Evolutionary conservation across 1,140 invertebrate genomes (phyloP).

Genomic region (Andricus grossulariae): DNA sequence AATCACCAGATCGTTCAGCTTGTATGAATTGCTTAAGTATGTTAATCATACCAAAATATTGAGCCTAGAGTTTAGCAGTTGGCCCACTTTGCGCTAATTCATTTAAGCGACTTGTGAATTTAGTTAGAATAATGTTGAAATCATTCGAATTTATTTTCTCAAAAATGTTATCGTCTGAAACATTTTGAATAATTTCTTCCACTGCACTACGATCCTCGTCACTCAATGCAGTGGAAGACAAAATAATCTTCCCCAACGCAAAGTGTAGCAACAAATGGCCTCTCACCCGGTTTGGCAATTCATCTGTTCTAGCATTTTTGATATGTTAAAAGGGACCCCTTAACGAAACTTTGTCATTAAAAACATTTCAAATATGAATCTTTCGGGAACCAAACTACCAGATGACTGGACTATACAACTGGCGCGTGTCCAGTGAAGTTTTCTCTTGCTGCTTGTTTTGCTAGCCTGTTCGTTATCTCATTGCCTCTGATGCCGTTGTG

Average conservation of each 20-base stretch:
- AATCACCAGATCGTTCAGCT: conserved; percentile 54
- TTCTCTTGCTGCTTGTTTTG: no score
- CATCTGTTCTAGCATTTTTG: no score
- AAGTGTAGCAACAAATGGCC: background rate
- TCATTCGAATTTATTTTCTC: background rate
- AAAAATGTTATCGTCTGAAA: conserved; percentile 2
- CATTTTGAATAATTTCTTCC: background rate
- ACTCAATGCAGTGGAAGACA: conserved; percentile 10
- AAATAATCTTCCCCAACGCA: background rate
- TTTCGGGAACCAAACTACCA: no score
- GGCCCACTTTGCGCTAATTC: conserved; percentile 17
- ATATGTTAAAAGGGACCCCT: no score
- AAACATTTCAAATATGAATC: no score
- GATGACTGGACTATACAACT: no score
- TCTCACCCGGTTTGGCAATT: no score
- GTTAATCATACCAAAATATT: conserved; percentile 54
- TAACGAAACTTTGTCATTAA: no score
- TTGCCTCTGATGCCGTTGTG: no score
- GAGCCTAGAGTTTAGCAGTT: conserved; percentile 49
- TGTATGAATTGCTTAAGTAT: conserved; percentile 52
- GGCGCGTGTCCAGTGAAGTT: no score
- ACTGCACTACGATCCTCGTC: background rate
- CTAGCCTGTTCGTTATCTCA: no score
- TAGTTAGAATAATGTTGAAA: background rate
- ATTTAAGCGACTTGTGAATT: background rate